phyloP scores from a whole-genome alignment of 1,140 invertebrate species.

The Daktulosphaira vitifoliae region DNA sequence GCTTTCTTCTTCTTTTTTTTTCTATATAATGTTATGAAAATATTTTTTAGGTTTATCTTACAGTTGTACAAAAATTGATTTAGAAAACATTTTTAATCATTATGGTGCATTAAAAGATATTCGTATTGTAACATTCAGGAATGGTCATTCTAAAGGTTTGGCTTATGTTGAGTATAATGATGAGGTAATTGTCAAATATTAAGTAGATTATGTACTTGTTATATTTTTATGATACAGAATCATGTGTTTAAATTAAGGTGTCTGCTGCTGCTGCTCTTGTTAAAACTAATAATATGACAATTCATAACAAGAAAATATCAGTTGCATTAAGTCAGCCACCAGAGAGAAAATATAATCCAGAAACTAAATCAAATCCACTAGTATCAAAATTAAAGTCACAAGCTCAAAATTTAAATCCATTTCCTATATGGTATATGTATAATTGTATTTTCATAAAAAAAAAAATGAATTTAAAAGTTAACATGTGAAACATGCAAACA shows the following conservation, averaged over 20 bases:
- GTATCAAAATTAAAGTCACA: slow-evolving; percentile 7
- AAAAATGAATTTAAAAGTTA: no score
- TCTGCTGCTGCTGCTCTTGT: slow-evolving; percentile 59
- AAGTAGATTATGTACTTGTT: no score
- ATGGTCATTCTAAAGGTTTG: slow-evolving; percentile 75
- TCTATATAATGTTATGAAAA: no score
- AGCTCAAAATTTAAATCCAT: not conserved
- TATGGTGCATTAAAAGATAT: slow-evolving; percentile 68
- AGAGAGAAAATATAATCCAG: slow-evolving; percentile 45
- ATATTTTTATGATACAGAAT: no score
- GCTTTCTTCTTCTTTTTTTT: no score
- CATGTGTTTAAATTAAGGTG: slow-evolving; percentile 38
- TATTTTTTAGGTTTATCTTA: slow-evolving; percentile 51
- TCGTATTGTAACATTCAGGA: slow-evolving; percentile 70
- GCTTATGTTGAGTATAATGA: slow-evolving; percentile 64
- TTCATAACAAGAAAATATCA: slow-evolving; percentile 57
- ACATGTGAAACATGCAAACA: no score
- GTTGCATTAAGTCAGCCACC: slow-evolving; percentile 81
- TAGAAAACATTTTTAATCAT: slow-evolving; percentile 60
- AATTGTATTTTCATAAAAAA: no score
- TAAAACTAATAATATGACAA: slow-evolving; percentile 58
- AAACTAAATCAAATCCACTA: slow-evolving; percentile 12
- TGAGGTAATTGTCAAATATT: slow-evolving; percentile 39
- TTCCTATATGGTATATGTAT: not conserved
- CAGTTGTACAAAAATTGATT: slow-evolving; percentile 56